Percentiles rank a stretch among this genome's conserved stretches.
Conservation (phyloP, 2,113 vertebrate species). For the Penelope pileata region DNA sequence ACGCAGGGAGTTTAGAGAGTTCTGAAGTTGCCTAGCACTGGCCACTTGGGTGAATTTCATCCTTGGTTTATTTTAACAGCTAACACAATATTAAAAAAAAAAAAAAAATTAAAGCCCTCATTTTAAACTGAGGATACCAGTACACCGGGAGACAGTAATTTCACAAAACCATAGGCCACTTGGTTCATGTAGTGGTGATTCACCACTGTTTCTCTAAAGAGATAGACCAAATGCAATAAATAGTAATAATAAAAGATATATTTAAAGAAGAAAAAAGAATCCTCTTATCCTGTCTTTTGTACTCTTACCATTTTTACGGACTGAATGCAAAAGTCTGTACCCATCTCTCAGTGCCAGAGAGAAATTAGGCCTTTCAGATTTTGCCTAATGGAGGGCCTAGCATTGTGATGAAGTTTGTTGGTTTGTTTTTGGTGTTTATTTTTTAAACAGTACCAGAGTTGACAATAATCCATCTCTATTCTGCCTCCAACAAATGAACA, state of each 20-base stretch:
- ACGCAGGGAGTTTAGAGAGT: not conserved
- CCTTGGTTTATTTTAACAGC: not conserved
- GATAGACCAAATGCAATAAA: not conserved
- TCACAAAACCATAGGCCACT: not conserved
- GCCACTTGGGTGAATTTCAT: not conserved
- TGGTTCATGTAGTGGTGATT: not conserved
- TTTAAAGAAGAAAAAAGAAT: not conserved
- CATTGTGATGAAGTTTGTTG: not conserved
- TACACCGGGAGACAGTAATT: not conserved
- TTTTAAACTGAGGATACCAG: not conserved
- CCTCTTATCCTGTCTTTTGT: not conserved
- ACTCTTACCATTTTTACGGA: not conserved
- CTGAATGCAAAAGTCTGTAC: not conserved
- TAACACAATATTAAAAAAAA: not conserved
- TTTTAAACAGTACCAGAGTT: not conserved
- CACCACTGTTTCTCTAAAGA: not conserved
- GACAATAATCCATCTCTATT: not conserved
- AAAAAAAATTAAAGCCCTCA: not conserved
- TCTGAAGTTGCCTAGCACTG: not conserved
- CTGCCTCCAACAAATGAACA: not conserved
- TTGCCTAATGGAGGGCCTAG: not conserved
- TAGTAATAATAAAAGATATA: no score
- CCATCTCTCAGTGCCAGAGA: not conserved
- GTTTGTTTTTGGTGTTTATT: not conserved
- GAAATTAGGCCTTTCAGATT: not conserved